phyloP scores from a whole-genome alignment of 2,888 invertebrate genomes.

The Ectemnius cavifrons region DNA sequence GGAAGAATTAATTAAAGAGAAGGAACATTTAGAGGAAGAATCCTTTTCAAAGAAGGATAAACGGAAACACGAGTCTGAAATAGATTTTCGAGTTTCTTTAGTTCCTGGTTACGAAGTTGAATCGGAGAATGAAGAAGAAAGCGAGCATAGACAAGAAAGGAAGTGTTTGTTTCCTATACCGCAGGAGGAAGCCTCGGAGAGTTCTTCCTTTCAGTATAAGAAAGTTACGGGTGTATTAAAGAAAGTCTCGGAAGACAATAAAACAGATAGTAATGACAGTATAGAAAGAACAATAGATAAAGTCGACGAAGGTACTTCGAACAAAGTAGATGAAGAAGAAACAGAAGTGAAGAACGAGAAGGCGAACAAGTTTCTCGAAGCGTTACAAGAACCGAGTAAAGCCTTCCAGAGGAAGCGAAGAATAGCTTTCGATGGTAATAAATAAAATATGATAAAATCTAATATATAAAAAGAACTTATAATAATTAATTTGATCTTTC shows the following conservation, averaged over 20 bases:
- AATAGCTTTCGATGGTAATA: constrained; percentile 77
- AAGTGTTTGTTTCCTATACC: constrained; percentile 79
- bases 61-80: constrained; percentile 20
- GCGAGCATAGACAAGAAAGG: constrained; percentile 55
- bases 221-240: background rate
- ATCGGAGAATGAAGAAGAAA: constrained; percentile 78
- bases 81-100: constrained; percentile 74
- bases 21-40: background rate
- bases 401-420: constrained; percentile 80
- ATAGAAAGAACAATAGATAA: constrained; percentile 21
- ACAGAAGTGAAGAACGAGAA: constrained; percentile 57
- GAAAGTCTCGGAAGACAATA: constrained; percentile 15
- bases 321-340: constrained; percentile 30
- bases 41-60: constrained; percentile 9
- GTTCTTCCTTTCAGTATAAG: background rate
- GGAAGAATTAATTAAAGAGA: background rate
- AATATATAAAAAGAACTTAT: background rate
- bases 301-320: constrained; percentile 13
- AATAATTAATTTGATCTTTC: constrained; percentile 9
- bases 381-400: constrained; percentile 74
- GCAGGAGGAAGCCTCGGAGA: constrained; percentile 63
- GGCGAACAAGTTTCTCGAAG: constrained; percentile 71
- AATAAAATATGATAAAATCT: background rate
- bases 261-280: constrained; percentile 14
- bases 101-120: constrained; percentile 81